Conservation (phyloP, 1,140 invertebrate genomes). For the Drosophila arawakana region DNA sequence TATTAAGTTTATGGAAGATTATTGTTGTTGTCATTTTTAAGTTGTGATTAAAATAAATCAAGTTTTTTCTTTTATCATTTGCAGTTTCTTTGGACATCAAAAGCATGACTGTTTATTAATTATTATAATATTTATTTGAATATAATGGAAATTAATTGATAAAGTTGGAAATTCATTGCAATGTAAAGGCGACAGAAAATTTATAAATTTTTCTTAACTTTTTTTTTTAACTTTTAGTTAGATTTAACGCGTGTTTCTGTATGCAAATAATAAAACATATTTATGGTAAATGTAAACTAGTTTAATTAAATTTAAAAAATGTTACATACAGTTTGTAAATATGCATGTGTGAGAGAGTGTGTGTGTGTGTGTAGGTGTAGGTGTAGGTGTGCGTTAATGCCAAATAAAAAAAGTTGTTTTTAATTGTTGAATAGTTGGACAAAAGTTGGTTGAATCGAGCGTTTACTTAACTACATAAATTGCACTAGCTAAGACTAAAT, state of each 20-base stretch:
- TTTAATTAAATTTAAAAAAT: conserved; percentile 73
- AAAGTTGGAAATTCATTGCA: conserved; percentile 24
- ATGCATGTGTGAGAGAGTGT: conserved; percentile 3
- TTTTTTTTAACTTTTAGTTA: conserved; percentile 10
- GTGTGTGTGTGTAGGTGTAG: conserved; percentile 20
- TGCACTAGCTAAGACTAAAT: conserved; percentile 84
- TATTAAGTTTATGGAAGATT: conserved; percentile 13
- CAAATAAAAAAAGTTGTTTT: conserved; percentile 46
- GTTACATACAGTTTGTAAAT: conserved; percentile 58
- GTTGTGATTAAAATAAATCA: conserved; percentile 32
- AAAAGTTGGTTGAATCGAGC: conserved; percentile 11
- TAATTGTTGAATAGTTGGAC: not conserved
- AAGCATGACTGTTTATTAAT: conserved; percentile 72
- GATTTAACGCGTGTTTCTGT: conserved; percentile 26
- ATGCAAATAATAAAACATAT: conserved; percentile 61
- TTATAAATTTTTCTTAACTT: conserved; percentile 2
- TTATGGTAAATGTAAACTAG: conserved; percentile 66
- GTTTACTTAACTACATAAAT: conserved; percentile 73
- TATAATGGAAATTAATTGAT: conserved; percentile 35
- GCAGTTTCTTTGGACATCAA: conserved; percentile 73
- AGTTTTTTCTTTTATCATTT: conserved; percentile 24
- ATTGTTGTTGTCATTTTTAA: conserved; percentile 16
- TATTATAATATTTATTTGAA: conserved; percentile 49
- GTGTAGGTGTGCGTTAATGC: conserved; percentile 59
- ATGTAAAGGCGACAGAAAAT: conserved; percentile 53